Base-by-base conservation (phyloP, 2,888 invertebrate genomes). In the Tetropium fuscum region DNA sequence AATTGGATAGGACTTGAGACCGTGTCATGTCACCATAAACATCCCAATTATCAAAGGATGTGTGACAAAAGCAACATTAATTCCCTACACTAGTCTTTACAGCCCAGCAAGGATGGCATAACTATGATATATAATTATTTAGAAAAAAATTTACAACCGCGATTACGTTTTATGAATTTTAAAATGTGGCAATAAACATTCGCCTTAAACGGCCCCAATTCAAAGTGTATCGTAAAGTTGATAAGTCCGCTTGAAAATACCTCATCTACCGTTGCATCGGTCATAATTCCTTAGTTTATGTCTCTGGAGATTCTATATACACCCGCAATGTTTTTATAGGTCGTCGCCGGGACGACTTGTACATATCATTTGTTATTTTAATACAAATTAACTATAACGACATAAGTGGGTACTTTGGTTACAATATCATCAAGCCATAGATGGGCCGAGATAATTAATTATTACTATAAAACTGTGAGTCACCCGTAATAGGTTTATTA, bases 331-430 rank as follows among this genome's bases (percentile, higher is more conserved):
- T 53, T 61, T 61, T 53, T 57, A 53, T 53, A 45, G 41, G 41
- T 27, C 47, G 55, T 18, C 47, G 55, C 25, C 36, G 15, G 18
- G 40, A 44, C 40, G 10, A 4, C 40, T n/a, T 32, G 38, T 22
- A 41, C 55, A 32, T 27, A 47, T 32, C 49, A 53, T 55, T 51
- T 53, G 38, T 44, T 60, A 40, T 40, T 20, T 22, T 41, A 18
- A 60, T 55, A 58, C 62, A 62, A 58, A 63, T 64, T 60, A 63
- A 19, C 41, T 38, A 45, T 59, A 58, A 60, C 58, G 60, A 64
- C 64, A 58, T 64, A 64, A 67, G 51, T 58, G 57, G 61, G 53
- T 61, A 61, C 62, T 66, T 64, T 56, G 51, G 57, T 58, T 58
- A 58, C 60, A 55, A 58, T 63, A 63, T 57, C 66, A 58, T 66